Percentiles rank a stretch among this genome's conserved stretches.
Evolutionary conservation across 23 tunicate genomes (phyloP).

Genomic region (Trididemnum nubilum): DNA sequence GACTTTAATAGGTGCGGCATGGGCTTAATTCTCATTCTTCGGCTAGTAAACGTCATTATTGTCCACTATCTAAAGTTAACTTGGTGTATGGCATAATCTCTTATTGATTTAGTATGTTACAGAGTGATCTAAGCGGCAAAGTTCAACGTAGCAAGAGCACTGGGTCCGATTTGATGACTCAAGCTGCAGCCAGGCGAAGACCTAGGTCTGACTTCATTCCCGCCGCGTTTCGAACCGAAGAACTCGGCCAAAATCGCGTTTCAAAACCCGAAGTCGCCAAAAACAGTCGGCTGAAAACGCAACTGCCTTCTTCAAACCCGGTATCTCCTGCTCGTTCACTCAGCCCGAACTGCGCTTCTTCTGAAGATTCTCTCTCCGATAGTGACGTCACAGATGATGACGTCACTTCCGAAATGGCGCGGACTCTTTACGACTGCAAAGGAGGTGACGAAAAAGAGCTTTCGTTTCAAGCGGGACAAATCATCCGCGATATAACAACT

Average conservation of each 20-base stretch:
- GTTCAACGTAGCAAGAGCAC: conserved; percentile 15
- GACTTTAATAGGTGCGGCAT: no score
- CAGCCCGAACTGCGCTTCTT: background rate
- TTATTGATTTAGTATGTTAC: no score
- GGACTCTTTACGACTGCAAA: conserved; percentile 65
- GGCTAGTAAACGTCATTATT: no score
- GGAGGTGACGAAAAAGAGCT: conserved; percentile 66
- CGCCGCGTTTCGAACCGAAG: conserved; percentile 40
- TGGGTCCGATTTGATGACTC: conserved; percentile 15
- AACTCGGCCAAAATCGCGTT: background rate
- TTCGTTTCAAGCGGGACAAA: conserved; percentile 67
- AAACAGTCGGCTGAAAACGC: background rate
- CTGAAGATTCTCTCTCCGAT: background rate
- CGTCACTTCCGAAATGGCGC: conserved; percentile 26
- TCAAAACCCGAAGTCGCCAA: background rate
- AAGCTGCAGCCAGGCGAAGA: conserved; percentile 16
- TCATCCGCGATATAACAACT: conserved; percentile 30
- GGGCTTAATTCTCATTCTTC: no score
- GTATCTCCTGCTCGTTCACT: background rate
- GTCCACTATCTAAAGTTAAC: no score
- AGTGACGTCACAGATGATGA: conserved; percentile 26
- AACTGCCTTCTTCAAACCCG: background rate
- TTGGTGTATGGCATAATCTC: no score
- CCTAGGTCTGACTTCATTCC: conserved; percentile 59
- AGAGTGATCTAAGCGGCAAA: background rate